Conservation (phyloP, 2,113 vertebrate genomes). For the Theristicus caerulescens region DNA sequence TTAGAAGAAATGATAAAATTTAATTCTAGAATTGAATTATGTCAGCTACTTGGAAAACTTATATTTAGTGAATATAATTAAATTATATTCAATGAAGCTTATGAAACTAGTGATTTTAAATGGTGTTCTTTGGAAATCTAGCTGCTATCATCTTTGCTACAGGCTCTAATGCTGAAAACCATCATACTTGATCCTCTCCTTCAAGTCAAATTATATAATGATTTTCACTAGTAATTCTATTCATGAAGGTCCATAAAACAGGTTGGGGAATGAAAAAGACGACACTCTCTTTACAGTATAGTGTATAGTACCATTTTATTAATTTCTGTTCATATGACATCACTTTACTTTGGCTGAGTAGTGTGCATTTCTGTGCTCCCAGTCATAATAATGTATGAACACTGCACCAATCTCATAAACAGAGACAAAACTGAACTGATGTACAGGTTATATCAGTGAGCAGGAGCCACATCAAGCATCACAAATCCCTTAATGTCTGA, state of each 20-base stretch:
- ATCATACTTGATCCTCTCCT: background rate
- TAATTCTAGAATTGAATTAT: background rate
- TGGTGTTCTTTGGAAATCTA: background rate
- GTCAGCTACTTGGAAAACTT: background rate
- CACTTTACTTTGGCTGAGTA: background rate
- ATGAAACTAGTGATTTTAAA: background rate
- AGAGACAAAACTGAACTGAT: background rate
- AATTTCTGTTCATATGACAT: background rate
- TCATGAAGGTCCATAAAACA: background rate
- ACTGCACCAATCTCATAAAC: background rate
- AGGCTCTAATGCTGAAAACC: background rate
- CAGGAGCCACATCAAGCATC: conserved; percentile 37
- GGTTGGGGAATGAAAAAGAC: background rate
- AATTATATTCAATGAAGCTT: background rate
- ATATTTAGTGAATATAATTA: background rate
- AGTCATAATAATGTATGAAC: background rate
- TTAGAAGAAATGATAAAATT: background rate
- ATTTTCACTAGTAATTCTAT: background rate
- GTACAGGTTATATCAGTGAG: background rate
- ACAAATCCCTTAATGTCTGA: conserved; percentile 59
- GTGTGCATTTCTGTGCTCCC: background rate
- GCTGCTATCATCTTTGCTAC: background rate
- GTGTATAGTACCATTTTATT: background rate
- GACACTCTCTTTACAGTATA: background rate
- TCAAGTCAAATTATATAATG: background rate